Conservation (phyloP, 2,797 vertebrate genomes). For the Lutjanus campechanus region DNA sequence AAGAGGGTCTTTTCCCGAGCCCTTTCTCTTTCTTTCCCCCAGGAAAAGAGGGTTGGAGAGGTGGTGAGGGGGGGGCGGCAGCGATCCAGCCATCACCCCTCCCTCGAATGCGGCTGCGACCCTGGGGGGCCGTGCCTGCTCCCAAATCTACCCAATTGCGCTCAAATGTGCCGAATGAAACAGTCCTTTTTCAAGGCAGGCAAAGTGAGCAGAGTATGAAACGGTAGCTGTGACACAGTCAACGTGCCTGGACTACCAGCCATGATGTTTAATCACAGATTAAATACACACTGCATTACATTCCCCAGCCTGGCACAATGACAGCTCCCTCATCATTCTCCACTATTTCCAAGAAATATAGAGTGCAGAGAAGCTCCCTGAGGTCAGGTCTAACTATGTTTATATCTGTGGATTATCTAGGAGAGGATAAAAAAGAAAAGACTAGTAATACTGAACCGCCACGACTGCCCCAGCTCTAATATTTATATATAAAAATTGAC, state of each 20-base stretch:
- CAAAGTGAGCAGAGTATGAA: slow-evolving; percentile 65
- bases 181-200: slow-evolving; percentile 43
- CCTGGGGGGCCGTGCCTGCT: slow-evolving; percentile 30
- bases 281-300: slow-evolving; percentile 68
- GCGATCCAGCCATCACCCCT: slow-evolving; percentile 61
- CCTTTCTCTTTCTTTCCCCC: slow-evolving; percentile 60
- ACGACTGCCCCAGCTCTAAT: no score
- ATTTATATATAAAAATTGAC: no score
- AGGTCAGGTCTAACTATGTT: slow-evolving; percentile 63
- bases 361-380: slow-evolving; percentile 40
- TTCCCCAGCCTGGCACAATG: slow-evolving; percentile 48
- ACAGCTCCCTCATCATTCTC: slow-evolving; percentile 65
- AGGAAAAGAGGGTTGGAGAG: slow-evolving; percentile 47
- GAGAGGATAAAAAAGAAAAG: no score
- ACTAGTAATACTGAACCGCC: no score
- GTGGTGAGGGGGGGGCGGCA: slow-evolving; percentile 28
- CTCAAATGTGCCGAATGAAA: slow-evolving; percentile 63
- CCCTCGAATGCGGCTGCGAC: slow-evolving; percentile 52
- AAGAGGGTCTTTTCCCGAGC: slow-evolving; percentile 53
- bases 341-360: slow-evolving; percentile 54
- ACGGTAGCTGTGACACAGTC: slow-evolving; percentile 56
- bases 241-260: slow-evolving; percentile 76
- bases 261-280: slow-evolving; percentile 75
- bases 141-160: slow-evolving; percentile 30
- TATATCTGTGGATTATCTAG: slow-evolving; percentile 28